These are phyloP conservation scores for Phalera bucephala DNA, from an alignment of 2,888 invertebrate species.

Conservation along the genomic window DNA sequence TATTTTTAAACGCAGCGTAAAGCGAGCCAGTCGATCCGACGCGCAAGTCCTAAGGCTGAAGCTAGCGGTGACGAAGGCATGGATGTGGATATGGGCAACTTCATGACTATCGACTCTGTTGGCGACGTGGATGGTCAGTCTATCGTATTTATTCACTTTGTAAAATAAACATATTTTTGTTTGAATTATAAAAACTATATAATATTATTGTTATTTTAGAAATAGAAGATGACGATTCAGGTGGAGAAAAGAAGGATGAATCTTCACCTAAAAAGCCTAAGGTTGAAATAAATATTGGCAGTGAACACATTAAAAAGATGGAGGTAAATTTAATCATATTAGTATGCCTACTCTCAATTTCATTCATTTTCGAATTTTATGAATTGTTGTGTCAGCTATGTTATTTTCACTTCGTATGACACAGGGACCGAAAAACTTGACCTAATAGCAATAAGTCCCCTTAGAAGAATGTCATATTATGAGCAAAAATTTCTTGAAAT, in stretches of 20 bases:
- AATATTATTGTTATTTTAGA: conserved; percentile 44
- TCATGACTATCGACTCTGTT: conserved; percentile 94
- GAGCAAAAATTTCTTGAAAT: no score
- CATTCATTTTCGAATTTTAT: no score
- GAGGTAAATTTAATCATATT: no score
- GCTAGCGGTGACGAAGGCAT: conserved; percentile 87
- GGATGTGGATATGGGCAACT: conserved; percentile 91
- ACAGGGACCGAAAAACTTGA: no score
- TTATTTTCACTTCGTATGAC: no score
- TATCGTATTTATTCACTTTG: conserved; percentile 5
- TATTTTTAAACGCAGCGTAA: no score
- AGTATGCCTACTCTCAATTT: no score
- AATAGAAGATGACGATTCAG: conserved; percentile 83
- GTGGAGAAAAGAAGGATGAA: conserved; percentile 83
- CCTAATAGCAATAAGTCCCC: no score
- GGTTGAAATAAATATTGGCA: conserved; percentile 88
- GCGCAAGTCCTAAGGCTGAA: conserved; percentile 81
- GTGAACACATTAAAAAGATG: conserved; percentile 89
- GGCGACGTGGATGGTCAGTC: conserved; percentile 90
- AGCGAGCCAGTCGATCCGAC: conserved; percentile 57
- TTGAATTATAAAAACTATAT: conserved; percentile 1
- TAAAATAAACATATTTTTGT: not conserved
- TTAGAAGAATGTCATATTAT: no score
- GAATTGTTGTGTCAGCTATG: no score
- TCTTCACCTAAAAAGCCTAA: conserved; percentile 80